Conservation (phyloP, 2,888 invertebrate species). For the Ennomos erosarius region DNA sequence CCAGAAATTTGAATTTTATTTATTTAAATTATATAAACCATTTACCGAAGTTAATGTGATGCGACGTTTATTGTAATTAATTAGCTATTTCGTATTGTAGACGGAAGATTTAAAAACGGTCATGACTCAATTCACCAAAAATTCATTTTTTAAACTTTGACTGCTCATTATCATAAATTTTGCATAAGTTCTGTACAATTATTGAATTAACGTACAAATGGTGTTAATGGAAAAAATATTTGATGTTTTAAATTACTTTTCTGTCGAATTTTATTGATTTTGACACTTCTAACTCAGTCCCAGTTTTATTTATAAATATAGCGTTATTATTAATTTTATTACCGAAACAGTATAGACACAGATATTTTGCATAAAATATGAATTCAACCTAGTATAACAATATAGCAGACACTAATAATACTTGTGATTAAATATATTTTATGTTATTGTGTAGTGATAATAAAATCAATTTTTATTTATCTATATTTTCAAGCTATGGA, state of each 20-base stretch:
- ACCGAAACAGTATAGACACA: slow-evolving; percentile 1
- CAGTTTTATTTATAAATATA: slow-evolving; percentile 21
- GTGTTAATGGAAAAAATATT: slow-evolving; percentile 27
- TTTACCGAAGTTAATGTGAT: slow-evolving; percentile 23
- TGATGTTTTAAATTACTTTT: slow-evolving; percentile 29
- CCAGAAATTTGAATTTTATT: not conserved
- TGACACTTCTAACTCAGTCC: slow-evolving; percentile 36
- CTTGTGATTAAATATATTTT: slow-evolving; percentile 2
- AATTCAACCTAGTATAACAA: not conserved
- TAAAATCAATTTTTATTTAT: not conserved
- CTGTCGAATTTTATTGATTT: slow-evolving; percentile 39
- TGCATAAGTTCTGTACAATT: slow-evolving; percentile 6
- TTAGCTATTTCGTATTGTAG: slow-evolving; percentile 9
- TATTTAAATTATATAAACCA: slow-evolving; percentile 16
- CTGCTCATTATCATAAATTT: slow-evolving; percentile 10
- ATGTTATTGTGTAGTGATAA: slow-evolving; percentile 3
- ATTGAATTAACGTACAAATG: slow-evolving; percentile 17
- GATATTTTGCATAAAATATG: slow-evolving; percentile 25
- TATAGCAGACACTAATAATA: slow-evolving; percentile 5
- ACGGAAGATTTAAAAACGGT: slow-evolving; percentile 10
- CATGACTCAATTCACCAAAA: slow-evolving; percentile 32
- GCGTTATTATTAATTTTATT: slow-evolving; percentile 26
- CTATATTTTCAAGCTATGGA: too few relatives aligned
- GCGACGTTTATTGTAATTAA: slow-evolving; percentile 28
- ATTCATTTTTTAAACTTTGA: slow-evolving; percentile 10